Conservation (phyloP, 2,113 vertebrate genomes). For the Anseranas semipalmata region DNA sequence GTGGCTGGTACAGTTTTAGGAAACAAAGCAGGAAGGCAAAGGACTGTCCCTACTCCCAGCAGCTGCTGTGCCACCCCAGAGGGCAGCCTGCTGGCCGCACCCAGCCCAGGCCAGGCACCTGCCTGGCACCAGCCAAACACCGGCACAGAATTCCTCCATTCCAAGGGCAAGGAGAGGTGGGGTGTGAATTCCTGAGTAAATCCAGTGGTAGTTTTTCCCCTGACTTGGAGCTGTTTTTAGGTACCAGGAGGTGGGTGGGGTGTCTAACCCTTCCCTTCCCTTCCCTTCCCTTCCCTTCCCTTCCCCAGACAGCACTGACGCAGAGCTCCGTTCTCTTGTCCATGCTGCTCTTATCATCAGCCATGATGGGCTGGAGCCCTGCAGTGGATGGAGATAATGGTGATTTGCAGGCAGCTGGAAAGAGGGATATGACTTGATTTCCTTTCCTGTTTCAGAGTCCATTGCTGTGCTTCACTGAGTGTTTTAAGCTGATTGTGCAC, state of each 20-base stretch:
- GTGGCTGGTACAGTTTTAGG: not conserved
- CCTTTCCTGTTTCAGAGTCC: not conserved
- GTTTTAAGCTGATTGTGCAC: not conserved
- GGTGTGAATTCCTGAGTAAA: not conserved
- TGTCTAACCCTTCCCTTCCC: not conserved
- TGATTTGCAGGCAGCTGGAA: not conserved
- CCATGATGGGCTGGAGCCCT: not conserved
- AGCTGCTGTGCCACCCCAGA: not conserved
- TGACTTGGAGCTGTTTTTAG: not conserved
- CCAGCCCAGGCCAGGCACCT: not conserved
- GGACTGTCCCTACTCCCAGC: not conserved
- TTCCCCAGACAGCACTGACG: not conserved
- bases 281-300: accelerated
- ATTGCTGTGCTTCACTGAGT: not conserved
- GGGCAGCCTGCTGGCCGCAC: not conserved
- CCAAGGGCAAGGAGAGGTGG: not conserved
- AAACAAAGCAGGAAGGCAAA: not conserved
- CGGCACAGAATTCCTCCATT: not conserved
- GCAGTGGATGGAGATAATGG: not conserved
- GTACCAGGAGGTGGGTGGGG: not conserved
- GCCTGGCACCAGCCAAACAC: not conserved
- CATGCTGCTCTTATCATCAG: not conserved
- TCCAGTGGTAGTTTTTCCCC: not conserved
- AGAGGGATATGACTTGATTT: not conserved
- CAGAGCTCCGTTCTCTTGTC: not conserved